Conservation (phyloP, 2,888 invertebrate species). For the Diloba caeruleocephala region DNA sequence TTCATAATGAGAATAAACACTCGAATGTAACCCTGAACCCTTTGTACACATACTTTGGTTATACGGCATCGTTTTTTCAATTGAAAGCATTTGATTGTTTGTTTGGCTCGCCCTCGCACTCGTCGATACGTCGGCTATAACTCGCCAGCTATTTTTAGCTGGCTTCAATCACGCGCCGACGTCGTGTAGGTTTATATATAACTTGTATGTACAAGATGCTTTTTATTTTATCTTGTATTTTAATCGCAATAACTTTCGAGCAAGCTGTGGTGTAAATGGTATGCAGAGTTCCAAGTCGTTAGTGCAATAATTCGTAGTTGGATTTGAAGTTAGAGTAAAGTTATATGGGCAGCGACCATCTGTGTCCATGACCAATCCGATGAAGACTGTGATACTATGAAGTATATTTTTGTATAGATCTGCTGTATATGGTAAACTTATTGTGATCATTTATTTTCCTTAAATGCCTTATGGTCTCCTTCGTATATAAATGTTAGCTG, state of each 20-base stretch:
- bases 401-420: too few species aligned
- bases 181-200: conserved; percentile 60
- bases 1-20: too few species aligned
- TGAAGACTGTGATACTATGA: too few species aligned
- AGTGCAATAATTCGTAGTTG: too few species aligned
- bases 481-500: too few species aligned
- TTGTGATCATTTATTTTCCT: too few species aligned
- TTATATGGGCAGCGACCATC: too few species aligned
- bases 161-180: conserved; percentile 59
- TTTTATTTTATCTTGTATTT: conserved; percentile 43
- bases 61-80: conserved; percentile 34
- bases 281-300: conserved; percentile 8
- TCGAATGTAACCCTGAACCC: neutral
- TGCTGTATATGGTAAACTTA: too few species aligned
- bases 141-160: conserved; percentile 60
- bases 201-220: conserved; percentile 22
- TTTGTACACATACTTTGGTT: neutral
- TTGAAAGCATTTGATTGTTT: conserved; percentile 66
- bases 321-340: too few species aligned
- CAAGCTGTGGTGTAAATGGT: conserved; percentile 1
- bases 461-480: too few species aligned
- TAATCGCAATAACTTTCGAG: conserved; percentile 17
- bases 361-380: too few species aligned
- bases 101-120: conserved; percentile 74
- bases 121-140: conserved; percentile 63